A percentile compares a stretch with the other conserved stretches of the same genome.
Evolutionary conservation across 2,113 vertebrate genomes (phyloP).

Genomic region (Piprites chloris): DNA sequence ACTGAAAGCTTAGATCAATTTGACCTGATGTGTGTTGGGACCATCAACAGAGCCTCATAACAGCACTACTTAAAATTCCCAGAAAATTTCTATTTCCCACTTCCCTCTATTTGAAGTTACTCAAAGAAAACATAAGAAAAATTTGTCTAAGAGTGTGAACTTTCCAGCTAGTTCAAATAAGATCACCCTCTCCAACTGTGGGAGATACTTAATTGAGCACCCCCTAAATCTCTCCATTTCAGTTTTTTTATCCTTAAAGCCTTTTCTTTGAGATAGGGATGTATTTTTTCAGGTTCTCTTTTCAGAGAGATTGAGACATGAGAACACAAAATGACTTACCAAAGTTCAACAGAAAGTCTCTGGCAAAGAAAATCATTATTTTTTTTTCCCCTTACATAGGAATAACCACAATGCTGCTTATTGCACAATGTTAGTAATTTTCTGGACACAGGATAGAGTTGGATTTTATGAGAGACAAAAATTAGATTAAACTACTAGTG

Average conservation of each 20-base stretch:
- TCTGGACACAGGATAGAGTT: background rate
- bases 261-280: background rate
- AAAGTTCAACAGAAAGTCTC: slow-evolving; percentile 23
- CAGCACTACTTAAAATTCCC: background rate
- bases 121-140: background rate
- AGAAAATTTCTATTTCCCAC: background rate
- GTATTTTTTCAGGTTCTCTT: background rate
- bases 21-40: background rate
- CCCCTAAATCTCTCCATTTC: background rate
- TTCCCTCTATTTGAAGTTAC: background rate
- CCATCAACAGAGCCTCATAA: background rate
- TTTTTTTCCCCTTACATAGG: slow-evolving; percentile 1
- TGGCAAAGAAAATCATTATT: background rate
- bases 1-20: background rate
- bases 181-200: background rate
- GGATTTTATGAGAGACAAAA: slow-evolving; percentile 43
- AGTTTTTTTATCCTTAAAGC: background rate
- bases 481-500: slow-evolving; percentile 7
- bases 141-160: background rate
- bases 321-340: background rate
- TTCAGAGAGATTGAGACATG: background rate
- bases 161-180: background rate
- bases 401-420: slow-evolving; percentile 16
- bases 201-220: background rate
- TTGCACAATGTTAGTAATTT: slow-evolving; percentile 32